These are phyloP conservation scores for Pseudomugil gertrudae DNA, from an alignment of 2,797 vertebrate genomes.

Conservation along the genomic window DNA sequence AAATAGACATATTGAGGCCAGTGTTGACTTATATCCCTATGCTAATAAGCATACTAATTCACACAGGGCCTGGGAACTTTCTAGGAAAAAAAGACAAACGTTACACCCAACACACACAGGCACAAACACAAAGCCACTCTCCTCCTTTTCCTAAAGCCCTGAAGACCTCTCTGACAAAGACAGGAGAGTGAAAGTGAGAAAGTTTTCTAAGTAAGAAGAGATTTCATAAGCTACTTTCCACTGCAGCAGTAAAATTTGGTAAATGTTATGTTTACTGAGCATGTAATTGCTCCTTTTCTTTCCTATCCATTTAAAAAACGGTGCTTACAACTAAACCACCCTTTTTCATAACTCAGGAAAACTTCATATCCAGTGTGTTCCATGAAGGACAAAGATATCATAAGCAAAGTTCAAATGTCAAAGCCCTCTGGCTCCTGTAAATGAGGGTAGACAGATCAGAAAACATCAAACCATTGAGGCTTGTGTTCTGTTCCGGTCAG, in stretches of 20 bases:
- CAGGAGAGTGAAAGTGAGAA: conserved; percentile 38
- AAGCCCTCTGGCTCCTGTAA: not conserved
- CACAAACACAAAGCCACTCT: conserved; percentile 30
- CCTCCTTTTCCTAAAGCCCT: conserved; percentile 49
- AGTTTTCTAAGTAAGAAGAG: conserved; percentile 40
- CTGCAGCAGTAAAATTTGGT: not conserved
- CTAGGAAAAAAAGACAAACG: conserved; percentile 24
- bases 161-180: conserved; percentile 52
- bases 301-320: not conserved
- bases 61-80: conserved; percentile 50
- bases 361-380: not conserved
- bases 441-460: not conserved
- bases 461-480: not conserved
- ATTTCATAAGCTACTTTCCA: conserved; percentile 30
- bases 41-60: conserved; percentile 84
- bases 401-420: not conserved
- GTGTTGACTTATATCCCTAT: conserved; percentile 86
- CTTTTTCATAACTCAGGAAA: not conserved
- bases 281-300: not conserved
- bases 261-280: not conserved
- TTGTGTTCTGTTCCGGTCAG: not conserved
- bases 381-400: not conserved
- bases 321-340: not conserved
- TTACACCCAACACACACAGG: conserved; percentile 11
- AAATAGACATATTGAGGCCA: conserved; percentile 83